Evolutionary conservation across 2,113 vertebrate genomes (phyloP).

Genomic region (Thamnophis sirtalis): DNA sequence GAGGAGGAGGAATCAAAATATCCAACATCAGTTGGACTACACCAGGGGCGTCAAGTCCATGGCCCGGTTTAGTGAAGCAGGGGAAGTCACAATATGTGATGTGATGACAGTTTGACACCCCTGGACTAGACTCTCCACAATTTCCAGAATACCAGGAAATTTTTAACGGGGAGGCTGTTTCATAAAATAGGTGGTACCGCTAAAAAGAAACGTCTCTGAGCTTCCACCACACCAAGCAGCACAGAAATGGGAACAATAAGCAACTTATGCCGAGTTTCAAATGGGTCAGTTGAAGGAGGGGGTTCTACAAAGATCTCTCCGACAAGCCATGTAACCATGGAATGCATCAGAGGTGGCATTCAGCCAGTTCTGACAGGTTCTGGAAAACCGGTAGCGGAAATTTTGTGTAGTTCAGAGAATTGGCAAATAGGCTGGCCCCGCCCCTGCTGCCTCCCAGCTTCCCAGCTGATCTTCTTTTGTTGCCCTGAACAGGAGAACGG

Average conservation of each 20-base stretch:
- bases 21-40: background rate
- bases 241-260: background rate
- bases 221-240: background rate
- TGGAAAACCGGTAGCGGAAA: too few species aligned
- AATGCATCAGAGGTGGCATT: background rate
- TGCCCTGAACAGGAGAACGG: too few species aligned
- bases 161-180: background rate
- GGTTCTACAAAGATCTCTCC: background rate
- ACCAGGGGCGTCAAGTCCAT: too few species aligned
- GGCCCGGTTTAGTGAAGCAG: too few species aligned
- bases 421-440: too few species aligned
- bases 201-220: background rate
- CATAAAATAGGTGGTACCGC: background rate
- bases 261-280: background rate
- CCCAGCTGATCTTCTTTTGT: too few species aligned
- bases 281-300: background rate
- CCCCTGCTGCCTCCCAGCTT: too few species aligned
- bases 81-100: too few species aligned
- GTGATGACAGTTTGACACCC: too few species aligned
- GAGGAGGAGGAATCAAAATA: background rate
- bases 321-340: background rate
- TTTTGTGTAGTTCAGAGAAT: too few species aligned
- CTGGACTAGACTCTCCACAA: background rate
- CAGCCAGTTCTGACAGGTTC: too few species aligned
- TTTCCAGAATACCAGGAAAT: background rate